Evolutionary conservation across 2,797 vertebrate genomes (phyloP).

Genomic region (Cuculus canorus): DNA sequence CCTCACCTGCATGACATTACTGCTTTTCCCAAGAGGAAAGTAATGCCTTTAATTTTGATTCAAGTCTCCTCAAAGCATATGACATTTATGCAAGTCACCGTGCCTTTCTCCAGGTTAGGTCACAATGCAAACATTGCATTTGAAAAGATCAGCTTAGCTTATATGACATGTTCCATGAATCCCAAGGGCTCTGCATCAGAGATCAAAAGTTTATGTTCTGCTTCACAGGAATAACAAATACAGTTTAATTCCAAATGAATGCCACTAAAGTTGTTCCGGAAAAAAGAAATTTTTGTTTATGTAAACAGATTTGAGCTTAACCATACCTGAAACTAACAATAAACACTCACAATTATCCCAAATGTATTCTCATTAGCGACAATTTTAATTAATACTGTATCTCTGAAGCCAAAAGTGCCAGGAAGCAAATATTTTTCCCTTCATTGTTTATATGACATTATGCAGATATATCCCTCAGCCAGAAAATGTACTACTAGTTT

Average conservation of each 20-base stretch:
- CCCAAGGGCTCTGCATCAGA: background rate
- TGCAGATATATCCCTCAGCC: background rate
- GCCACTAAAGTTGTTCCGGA: background rate
- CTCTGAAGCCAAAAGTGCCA: background rate
- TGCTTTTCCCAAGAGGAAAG: background rate
- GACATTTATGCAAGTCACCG: background rate
- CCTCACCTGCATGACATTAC: background rate
- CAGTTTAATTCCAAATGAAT: background rate
- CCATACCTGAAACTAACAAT: background rate
- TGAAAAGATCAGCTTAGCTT: background rate
- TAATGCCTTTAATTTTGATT: background rate
- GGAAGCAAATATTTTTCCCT: background rate
- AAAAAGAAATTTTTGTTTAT: background rate
- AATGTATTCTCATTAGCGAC: background rate
- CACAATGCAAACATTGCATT: background rate
- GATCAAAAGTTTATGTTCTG: background rate
- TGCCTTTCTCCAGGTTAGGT: background rate
- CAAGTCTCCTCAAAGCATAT: background rate
- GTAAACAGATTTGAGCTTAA: background rate
- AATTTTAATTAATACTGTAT: background rate
- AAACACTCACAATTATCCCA: background rate
- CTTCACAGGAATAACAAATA: background rate
- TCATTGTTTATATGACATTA: background rate
- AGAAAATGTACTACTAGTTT: background rate
- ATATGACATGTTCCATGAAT: background rate